Base-by-base conservation (phyloP, 2,888 invertebrate genomes). In the Nephrocerus scutellatus region DNA sequence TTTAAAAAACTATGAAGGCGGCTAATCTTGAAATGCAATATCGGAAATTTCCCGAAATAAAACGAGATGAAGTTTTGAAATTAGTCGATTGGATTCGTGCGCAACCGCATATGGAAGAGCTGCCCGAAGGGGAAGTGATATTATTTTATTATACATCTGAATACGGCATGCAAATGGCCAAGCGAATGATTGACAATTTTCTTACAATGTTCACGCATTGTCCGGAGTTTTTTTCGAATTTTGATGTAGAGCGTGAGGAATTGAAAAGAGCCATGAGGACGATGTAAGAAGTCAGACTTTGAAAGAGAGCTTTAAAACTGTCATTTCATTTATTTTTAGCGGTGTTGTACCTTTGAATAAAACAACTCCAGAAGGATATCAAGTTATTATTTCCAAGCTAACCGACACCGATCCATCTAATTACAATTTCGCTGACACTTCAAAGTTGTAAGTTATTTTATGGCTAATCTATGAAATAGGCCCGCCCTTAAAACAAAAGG, bases 161-260 rank as follows among this genome's bases (percentile, higher is more conserved):
- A 40, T 76, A 75, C 50, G 79, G 80, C 48, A 69, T 80, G 35
- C 83, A 82, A 49, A 71, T 76, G 13, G 72, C 85, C 1, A 85
- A 85, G 59, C 70, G 70, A 31, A 79, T 82, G 7, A 70, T 85
- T 22, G 84, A 86, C 52, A 73, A 75, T 1, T 77, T 78, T 62
- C 78, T 74, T 52, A 83, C 83, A 0, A 69, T 80, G 5, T 74
- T 77, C 51, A 78, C 80, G 0, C 75, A 79, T 44, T 77, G 80
- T 53, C 74, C 74, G 1, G 77, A 77, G 44, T 72, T 80, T 54
- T 84, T 83, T 57, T 68, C 70, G 14, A 72, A 76, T 47, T 61
- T 79, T 44, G 73, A 77, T 47, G 62, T 72, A 2, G 65, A 74
- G 1, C 68, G 73, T 6, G 63, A 71, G 6, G 73, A 72, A 21